phyloP scores from a whole-genome alignment of 2,888 invertebrate genomes.

The Limnephilus lunatus region DNA sequence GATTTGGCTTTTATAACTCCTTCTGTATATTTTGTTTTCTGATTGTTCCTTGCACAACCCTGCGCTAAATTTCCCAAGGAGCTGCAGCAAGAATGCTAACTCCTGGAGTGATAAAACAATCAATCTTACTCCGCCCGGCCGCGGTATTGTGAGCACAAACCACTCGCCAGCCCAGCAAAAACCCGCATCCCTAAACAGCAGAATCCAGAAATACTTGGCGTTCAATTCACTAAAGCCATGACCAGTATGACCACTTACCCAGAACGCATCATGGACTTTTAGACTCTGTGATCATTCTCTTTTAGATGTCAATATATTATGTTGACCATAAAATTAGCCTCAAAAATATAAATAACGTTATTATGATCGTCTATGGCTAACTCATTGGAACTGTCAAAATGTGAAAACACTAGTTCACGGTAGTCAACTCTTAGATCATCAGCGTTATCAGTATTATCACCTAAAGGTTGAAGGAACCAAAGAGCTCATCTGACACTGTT shows the following conservation, averaged over 20 bases:
- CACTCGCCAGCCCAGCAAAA: neutral
- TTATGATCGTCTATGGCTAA: too few species aligned
- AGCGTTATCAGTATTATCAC: too few species aligned
- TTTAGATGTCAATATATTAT: neutral
- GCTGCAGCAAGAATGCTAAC: conserved; percentile 2
- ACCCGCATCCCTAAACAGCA: neutral
- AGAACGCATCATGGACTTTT: neutral
- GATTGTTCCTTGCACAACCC: neutral
- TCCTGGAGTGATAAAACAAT: neutral
- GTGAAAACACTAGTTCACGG: too few species aligned
- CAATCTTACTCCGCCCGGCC: neutral
- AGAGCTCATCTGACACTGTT: too few species aligned
- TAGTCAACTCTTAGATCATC: too few species aligned
- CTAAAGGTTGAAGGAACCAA: too few species aligned
- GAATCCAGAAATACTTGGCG: neutral
- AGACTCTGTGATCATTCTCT: neutral
- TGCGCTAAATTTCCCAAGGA: neutral
- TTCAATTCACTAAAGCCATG: neutral
- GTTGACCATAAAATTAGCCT: neutral
- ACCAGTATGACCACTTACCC: too few species aligned
- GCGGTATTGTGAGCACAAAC: neutral
- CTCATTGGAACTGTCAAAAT: too few species aligned
- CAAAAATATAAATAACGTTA: neutral
- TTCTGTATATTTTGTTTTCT: neutral
- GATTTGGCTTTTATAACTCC: too few species aligned